Percentiles rank a stretch among this genome's conserved stretches.
phyloP scores from a whole-genome alignment of 1,140 invertebrate species.

The Thaumatotibia leucotreta region DNA sequence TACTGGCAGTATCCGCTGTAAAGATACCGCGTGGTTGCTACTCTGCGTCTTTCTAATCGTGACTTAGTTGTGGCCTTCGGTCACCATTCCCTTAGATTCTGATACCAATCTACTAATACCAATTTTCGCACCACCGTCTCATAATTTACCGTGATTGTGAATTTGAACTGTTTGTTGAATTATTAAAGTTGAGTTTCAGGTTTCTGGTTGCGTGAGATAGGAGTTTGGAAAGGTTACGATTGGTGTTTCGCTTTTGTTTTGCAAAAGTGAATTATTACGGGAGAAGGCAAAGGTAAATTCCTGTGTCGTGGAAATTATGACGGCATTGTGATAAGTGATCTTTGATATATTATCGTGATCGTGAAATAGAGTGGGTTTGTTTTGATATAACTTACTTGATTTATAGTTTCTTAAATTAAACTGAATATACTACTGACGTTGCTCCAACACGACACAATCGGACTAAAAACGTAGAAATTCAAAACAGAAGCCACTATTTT shows the following conservation, averaged over 20 bases:
- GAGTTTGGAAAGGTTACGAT: background rate
- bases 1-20: slow-evolving; percentile 10
- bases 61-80: slow-evolving; percentile 39
- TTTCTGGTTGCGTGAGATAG: background rate
- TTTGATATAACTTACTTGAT: background rate
- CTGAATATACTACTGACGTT: no score
- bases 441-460: no score
- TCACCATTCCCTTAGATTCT: slow-evolving; percentile 41
- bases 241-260: background rate
- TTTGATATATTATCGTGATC: background rate
- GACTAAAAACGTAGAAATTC: no score
- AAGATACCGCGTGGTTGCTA: background rate
- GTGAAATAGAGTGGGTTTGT: background rate
- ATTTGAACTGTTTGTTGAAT: background rate
- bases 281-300: slow-evolving; percentile 1
- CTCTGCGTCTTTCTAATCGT: slow-evolving; percentile 37
- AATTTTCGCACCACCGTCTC: background rate
- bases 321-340: background rate
- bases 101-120: slow-evolving; percentile 33
- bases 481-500: no score
- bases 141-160: background rate
- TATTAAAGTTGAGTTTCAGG: background rate
- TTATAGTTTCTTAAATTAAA: background rate
- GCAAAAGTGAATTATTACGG: slow-evolving; percentile 3
- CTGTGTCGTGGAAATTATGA: background rate